Evolutionary conservation across 2,113 vertebrate genomes (phyloP).

Genomic region (Heterotis niloticus): DNA sequence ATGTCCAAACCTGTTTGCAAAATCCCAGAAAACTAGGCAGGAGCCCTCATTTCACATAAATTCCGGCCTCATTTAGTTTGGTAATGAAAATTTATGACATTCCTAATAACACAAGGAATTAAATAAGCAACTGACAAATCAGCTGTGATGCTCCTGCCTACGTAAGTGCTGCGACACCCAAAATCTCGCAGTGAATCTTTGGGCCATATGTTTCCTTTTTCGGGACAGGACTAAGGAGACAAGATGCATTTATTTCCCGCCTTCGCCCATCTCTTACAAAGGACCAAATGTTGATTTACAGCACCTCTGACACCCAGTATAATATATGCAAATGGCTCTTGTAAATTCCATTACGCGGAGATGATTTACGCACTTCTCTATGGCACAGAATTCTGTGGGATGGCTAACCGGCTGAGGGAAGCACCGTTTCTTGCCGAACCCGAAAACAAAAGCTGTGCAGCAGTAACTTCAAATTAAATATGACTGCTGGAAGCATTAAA

Average conservation of each 20-base stretch:
- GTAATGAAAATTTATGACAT: constrained; percentile 61
- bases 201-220: constrained; percentile 61
- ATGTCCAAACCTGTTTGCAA: neutral
- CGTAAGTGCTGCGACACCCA: constrained; percentile 53
- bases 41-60: constrained; percentile 21
- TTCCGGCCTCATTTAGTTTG: constrained; percentile 54
- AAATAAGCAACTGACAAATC: constrained; percentile 67
- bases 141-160: constrained; percentile 57
- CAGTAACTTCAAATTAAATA: neutral
- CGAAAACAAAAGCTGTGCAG: neutral
- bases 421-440: constrained; percentile 42
- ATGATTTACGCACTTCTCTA: neutral
- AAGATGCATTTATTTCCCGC: constrained; percentile 61
- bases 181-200: constrained; percentile 61
- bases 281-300: constrained; percentile 59
- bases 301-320: constrained; percentile 60
- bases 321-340: constrained; percentile 64
- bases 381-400: neutral
- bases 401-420: neutral
- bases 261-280: constrained; percentile 56
- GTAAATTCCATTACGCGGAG: constrained; percentile 47
- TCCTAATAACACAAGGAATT: constrained; percentile 49
- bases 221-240: constrained; percentile 39
- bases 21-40: neutral
- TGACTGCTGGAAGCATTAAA: constrained; percentile 27